Evolutionary conservation across 2,113 vertebrate genomes (phyloP).

Genomic region (Seriola dumerili): DNA sequence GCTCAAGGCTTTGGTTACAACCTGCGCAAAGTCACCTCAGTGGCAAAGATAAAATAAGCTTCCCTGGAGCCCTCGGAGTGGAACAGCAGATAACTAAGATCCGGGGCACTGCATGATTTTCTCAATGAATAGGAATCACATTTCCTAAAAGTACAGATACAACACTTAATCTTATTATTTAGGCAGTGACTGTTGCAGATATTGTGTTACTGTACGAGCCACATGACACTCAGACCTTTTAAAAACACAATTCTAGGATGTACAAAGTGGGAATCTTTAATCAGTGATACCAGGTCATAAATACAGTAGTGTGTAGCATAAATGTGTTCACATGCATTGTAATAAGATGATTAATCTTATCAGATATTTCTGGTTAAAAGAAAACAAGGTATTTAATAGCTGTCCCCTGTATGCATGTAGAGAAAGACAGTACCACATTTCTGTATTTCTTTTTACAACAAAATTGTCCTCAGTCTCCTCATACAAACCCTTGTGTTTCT

Average conservation of each 20-base stretch:
- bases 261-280: neutral
- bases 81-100: conserved; percentile 9
- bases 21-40: neutral
- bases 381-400: neutral
- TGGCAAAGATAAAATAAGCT: neutral
- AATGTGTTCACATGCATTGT: neutral
- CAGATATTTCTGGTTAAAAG: neutral
- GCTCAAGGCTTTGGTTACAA: conserved; percentile 15
- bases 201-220: neutral
- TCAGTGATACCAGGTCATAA: neutral
- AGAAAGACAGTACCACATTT: neutral
- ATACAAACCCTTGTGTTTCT: neutral
- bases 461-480: neutral
- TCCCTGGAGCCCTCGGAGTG: neutral
- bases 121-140: neutral
- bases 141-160: neutral
- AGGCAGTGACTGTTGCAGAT: neutral
- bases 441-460: neutral
- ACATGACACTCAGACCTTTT: neutral
- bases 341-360: neutral
- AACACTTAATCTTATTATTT: neutral
- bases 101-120: neutral
- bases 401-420: neutral
- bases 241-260: neutral
- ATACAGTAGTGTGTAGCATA: neutral